Evolutionary conservation across 1,140 invertebrate species (phyloP).

Genomic region (Drosophila trapezifrons): DNA sequence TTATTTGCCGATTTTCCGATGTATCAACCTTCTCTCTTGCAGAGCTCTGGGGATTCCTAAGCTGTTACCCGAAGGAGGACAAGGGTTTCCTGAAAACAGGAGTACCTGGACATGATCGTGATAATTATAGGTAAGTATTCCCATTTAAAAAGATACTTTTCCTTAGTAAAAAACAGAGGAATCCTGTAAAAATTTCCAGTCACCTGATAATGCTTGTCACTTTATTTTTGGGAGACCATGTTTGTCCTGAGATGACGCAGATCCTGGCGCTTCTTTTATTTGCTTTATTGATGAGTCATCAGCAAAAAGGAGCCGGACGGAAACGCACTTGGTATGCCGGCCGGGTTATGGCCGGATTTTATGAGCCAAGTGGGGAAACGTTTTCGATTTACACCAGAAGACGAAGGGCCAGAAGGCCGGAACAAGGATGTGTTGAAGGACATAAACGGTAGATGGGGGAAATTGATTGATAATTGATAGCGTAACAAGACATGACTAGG

Average conservation of each 20-base stretch:
- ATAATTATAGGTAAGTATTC: neutral
- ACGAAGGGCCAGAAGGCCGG: neutral
- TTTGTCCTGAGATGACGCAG: conserved; percentile 1
- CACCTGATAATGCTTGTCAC: neutral
- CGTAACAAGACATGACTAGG: neutral
- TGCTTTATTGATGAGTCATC: conserved; percentile 40
- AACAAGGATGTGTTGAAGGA: conserved; percentile 14
- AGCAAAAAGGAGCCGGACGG: conserved; percentile 8
- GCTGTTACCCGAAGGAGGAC: no score
- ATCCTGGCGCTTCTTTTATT: conserved; percentile 8
- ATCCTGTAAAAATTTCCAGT: no score
- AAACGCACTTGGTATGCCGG: conserved; percentile 32
- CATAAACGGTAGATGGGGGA: conserved; percentile 4
- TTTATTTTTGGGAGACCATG: no score
- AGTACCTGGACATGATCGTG: neutral
- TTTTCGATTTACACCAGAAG: conserved; percentile 30
- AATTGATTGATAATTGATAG: conserved; percentile 45
- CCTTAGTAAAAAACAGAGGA: no score
- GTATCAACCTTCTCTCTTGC: neutral
- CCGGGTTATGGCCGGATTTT: conserved; percentile 46
- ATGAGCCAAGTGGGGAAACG: conserved; percentile 36
- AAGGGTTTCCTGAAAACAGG: no score
- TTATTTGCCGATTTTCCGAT: neutral
- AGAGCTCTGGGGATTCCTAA: neutral
- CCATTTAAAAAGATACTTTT: no score